Percentiles rank a stretch among this genome's conserved stretches.
Conservation (phyloP, 2,113 vertebrate species). For the Bubo scandiacus region DNA sequence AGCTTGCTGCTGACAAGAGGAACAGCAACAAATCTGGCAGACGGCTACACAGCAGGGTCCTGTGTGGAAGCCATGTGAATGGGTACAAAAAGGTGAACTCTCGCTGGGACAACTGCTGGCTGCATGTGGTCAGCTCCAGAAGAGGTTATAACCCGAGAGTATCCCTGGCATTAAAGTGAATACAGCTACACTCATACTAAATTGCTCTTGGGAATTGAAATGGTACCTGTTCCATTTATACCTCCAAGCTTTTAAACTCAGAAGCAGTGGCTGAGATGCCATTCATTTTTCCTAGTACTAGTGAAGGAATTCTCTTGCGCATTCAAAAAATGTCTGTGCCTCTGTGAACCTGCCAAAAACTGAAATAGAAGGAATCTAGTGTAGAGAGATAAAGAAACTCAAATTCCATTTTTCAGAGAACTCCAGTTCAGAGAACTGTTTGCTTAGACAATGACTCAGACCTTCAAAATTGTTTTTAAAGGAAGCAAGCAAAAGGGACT, state of each 20-base stretch:
- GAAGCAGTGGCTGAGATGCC: neutral
- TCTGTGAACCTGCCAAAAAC: neutral
- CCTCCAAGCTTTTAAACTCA: neutral
- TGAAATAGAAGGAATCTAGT: neutral
- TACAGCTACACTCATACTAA: neutral
- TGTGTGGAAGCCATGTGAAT: neutral
- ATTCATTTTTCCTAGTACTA: neutral
- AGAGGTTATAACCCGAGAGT: neutral
- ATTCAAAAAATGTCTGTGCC: neutral
- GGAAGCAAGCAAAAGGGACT: neutral
- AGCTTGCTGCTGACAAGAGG: neutral
- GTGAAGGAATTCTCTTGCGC: neutral
- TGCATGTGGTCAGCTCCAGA: neutral
- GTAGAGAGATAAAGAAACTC: neutral
- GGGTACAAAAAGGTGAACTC: neutral
- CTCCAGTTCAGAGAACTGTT: neutral
- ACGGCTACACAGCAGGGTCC: neutral
- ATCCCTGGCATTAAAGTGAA: neutral
- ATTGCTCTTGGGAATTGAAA: neutral
- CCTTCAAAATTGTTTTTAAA: neutral
- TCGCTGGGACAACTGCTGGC: neutral
- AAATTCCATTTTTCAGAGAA: neutral
- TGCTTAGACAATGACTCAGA: neutral
- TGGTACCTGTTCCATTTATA: neutral
- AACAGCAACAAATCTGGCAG: neutral